Percentiles rank a stretch among this genome's conserved stretches.
Evolutionary conservation across 2,888 invertebrate genomes (phyloP).

Genomic region (Panopea generosa): DNA sequence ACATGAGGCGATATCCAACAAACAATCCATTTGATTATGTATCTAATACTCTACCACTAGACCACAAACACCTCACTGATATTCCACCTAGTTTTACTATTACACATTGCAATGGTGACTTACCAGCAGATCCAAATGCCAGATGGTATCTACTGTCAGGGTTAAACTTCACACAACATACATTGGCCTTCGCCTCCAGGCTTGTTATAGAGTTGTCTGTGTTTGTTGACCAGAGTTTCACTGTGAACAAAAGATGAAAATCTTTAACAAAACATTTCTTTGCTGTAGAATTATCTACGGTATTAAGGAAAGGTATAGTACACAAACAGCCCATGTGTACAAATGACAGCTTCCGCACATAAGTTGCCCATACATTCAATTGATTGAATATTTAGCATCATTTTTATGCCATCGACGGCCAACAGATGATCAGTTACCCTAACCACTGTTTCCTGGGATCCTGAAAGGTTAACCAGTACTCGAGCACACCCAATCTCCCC

Average conservation of each 20-base stretch:
- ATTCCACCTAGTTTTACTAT: neutral
- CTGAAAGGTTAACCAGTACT: too few relatives aligned
- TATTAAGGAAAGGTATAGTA: too few relatives aligned
- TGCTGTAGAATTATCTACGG: neutral
- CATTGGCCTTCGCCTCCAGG: constrained; percentile 96
- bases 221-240: constrained; percentile 96
- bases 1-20: too few relatives aligned
- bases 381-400: too few relatives aligned
- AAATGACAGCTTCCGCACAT: neutral
- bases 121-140: constrained; percentile 95
- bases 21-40: too few relatives aligned
- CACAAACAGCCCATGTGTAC: neutral
- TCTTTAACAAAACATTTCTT: neutral
- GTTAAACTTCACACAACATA: constrained; percentile 97
- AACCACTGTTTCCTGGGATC: too few relatives aligned
- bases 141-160: constrained; percentile 94
- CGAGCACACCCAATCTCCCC: too few relatives aligned
- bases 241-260: constrained; percentile 84
- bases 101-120: constrained; percentile 4
- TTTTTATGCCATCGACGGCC: too few relatives aligned
- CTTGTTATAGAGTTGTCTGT: constrained; percentile 94
- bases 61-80: too few relatives aligned
- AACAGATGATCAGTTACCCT: too few relatives aligned
- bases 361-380: too few relatives aligned
- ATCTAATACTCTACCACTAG: too few relatives aligned